Conservation (phyloP, 2,888 invertebrate species). For the Thymelicus lineola region DNA sequence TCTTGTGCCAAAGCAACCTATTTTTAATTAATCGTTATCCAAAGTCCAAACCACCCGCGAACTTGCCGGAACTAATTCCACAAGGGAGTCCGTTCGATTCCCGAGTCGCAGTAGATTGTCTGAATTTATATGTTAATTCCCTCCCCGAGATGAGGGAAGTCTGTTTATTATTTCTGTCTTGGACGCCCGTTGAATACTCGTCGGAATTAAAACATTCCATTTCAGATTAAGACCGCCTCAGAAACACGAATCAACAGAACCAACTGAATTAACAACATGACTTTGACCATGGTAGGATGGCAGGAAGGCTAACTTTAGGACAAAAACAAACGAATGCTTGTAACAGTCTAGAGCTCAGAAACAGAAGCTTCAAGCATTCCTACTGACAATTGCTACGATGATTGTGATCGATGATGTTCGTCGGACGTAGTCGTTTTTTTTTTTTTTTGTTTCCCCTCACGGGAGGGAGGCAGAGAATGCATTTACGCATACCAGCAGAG, state of each 20-base stretch:
- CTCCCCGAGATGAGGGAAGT: slow-evolving; percentile 49
- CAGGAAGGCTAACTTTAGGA: not conserved
- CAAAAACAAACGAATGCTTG: not conserved
- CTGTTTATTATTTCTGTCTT: slow-evolving; percentile 59
- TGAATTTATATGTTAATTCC: slow-evolving; percentile 69
- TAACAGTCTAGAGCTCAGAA: not conserved
- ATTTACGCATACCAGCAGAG: too few species aligned
- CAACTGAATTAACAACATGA: slow-evolving; percentile 17
- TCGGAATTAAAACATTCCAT: slow-evolving; percentile 43
- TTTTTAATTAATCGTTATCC: slow-evolving; percentile 59
- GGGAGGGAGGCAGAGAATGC: too few species aligned
- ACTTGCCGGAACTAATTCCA: slow-evolving; percentile 56
- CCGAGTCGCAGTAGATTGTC: slow-evolving; percentile 54
- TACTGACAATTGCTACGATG: too few species aligned
- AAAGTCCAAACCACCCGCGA: slow-evolving; percentile 42
- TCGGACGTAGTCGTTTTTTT: too few species aligned
- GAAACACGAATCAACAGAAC: not conserved
- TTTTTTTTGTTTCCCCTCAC: too few species aligned
- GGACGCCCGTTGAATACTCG: slow-evolving; percentile 43
- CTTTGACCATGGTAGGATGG: slow-evolving; percentile 1
- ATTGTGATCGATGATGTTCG: too few species aligned
- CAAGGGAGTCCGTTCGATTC: slow-evolving; percentile 60
- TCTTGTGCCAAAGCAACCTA: slow-evolving; percentile 20
- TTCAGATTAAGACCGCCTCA: slow-evolving; percentile 41
- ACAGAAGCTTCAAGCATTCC: too few species aligned